Evolutionary conservation across 2,113 vertebrate species (phyloP).

Genomic region (Eidolon helvum): DNA sequence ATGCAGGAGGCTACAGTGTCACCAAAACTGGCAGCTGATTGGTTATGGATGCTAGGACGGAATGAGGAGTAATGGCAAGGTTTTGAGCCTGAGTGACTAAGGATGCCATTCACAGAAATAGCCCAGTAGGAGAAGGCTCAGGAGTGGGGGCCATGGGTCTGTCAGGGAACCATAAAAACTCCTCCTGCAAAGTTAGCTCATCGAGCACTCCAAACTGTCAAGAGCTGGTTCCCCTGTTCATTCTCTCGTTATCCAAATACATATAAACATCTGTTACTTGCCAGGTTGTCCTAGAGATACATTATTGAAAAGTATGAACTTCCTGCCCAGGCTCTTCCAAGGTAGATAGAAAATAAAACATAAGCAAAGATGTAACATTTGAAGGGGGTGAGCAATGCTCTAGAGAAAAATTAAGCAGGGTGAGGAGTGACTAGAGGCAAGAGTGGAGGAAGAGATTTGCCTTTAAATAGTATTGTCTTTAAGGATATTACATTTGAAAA

Average conservation of each 20-base stretch:
- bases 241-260: neutral
- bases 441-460: neutral
- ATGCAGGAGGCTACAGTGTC: neutral
- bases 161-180: neutral
- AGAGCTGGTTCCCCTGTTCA: neutral
- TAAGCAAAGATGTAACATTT: conserved; percentile 13
- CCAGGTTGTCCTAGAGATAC: neutral
- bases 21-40: neutral
- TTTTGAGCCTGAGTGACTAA: neutral
- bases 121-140: neutral
- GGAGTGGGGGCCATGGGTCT: neutral
- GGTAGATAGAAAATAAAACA: conserved; percentile 15
- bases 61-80: neutral
- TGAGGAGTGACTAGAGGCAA: neutral
- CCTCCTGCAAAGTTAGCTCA: neutral
- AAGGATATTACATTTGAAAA: neutral
- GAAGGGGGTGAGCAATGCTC: neutral
- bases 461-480: conserved; percentile 14
- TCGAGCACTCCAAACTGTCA: neutral
- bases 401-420: neutral
- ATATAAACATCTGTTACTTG: neutral
- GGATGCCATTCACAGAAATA: neutral
- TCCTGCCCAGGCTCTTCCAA: neutral
- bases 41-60: neutral
- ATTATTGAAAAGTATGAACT: conserved; percentile 23